Evolutionary conservation across 2,113 vertebrate genomes (phyloP).

Genomic region (Piaya cayana): DNA sequence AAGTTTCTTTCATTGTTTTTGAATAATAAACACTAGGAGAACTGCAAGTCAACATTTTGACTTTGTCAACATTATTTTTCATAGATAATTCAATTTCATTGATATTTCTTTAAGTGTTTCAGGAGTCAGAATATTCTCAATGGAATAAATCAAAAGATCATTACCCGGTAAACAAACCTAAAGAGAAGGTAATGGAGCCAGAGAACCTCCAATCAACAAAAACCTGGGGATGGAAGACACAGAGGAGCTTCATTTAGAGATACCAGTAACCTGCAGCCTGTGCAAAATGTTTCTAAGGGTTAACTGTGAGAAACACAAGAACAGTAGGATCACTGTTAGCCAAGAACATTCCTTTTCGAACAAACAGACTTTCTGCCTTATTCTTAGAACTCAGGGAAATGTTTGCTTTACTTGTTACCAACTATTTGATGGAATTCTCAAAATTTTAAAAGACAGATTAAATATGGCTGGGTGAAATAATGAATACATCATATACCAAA

Average conservation of each 20-base stretch:
- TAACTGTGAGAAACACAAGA: not conserved
- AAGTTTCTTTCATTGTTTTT: not conserved
- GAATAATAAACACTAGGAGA: not conserved
- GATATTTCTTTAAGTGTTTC: not conserved
- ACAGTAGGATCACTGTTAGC: not conserved
- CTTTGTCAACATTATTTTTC: not conserved
- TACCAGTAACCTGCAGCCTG: not conserved
- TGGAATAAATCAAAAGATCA: not conserved
- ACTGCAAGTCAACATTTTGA: rapidly evolving
- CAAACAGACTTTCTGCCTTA: not conserved
- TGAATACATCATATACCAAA: not conserved
- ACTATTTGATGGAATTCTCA: not conserved
- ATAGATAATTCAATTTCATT: not conserved
- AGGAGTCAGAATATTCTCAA: not conserved
- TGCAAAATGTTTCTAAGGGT: not conserved
- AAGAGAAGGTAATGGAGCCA: not conserved
- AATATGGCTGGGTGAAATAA: not conserved
- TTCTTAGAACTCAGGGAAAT: not conserved
- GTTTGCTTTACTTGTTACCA: not conserved
- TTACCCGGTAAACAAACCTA: not conserved
- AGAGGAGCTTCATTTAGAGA: not conserved
- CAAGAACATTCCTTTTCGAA: not conserved
- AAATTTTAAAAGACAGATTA: not conserved
- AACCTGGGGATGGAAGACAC: not conserved
- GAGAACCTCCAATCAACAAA: not conserved